Conservation (phyloP, 2,888 invertebrate species). For the Cantharis flavilabris region DNA sequence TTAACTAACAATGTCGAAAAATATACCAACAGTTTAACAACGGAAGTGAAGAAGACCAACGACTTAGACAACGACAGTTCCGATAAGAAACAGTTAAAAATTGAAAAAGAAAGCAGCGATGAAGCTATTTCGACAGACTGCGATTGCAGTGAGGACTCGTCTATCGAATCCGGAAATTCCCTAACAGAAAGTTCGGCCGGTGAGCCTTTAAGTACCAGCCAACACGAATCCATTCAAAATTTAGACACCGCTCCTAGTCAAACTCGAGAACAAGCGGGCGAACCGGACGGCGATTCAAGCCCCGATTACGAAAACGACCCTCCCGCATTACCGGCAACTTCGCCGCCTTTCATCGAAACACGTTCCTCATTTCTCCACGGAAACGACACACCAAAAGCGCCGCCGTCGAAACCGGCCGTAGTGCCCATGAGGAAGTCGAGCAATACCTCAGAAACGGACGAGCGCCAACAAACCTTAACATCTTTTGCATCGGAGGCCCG, state of each 20-base stretch:
- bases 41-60: neutral
- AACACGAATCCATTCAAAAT: neutral
- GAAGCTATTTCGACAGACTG: constrained; percentile 24
- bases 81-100: neutral
- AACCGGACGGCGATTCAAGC: constrained; percentile 86
- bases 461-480: constrained; percentile 40
- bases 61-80: neutral
- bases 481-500: constrained; percentile 39
- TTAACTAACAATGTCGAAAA: neutral
- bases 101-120: constrained; percentile 9
- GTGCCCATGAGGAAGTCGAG: constrained; percentile 45
- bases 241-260: constrained; percentile 40
- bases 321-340: constrained; percentile 71
- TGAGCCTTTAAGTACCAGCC: constrained; percentile 5
- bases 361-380: constrained; percentile 75
- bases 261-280: constrained; percentile 80
- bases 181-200: constrained; percentile 17
- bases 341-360: constrained; percentile 63
- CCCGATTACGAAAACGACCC: constrained; percentile 73
- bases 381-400: constrained; percentile 68
- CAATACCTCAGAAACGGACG: constrained; percentile 24
- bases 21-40: neutral
- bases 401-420: constrained; percentile 71
- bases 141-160: constrained; percentile 21
- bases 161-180: constrained; percentile 18